A percentile compares a stretch with the other conserved stretches of the same genome.
These are phyloP conservation scores for Muntiacus muntjak DNA, from an alignment of 2,113 vertebrate genomes.

Conservation along the genomic window DNA sequence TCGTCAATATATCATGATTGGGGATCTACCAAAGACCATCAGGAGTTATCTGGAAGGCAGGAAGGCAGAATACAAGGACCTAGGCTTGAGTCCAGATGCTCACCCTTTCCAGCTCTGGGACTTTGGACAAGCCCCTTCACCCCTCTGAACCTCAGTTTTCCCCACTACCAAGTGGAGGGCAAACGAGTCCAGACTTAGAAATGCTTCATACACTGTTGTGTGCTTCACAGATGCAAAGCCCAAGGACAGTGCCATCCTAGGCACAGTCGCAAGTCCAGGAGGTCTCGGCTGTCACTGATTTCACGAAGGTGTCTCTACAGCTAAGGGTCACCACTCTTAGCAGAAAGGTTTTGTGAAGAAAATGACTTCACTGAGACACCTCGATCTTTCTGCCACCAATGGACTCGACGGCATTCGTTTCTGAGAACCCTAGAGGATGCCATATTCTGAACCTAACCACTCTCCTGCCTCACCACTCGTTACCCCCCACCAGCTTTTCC, in stretches of 20 bases:
- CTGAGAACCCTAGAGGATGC: not conserved
- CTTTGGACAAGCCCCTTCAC: not conserved
- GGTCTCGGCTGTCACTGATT: not conserved
- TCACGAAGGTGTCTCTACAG: not conserved
- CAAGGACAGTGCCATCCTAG: not conserved
- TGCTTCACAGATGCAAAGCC: not conserved
- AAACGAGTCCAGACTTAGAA: not conserved
- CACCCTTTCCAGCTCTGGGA: not conserved
- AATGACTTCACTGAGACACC: not conserved
- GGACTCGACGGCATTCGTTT: not conserved
- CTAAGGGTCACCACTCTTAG: not conserved
- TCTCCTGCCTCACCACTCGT: not conserved
- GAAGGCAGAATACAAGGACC: not conserved
- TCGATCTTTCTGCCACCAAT: not conserved
- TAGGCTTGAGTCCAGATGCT: not conserved
- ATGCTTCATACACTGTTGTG: not conserved
- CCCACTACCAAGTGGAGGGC: not conserved
- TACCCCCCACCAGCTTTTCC: not conserved
- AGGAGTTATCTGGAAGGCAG: not conserved
- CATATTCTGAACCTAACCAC: not conserved
- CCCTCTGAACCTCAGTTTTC: not conserved
- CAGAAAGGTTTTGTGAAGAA: not conserved
- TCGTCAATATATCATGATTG: not conserved
- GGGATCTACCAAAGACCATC: not conserved
- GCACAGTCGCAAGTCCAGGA: rapidly evolving